Base-by-base conservation (phyloP, 2,113 vertebrate genomes). In the Daubentonia madagascariensis region DNA sequence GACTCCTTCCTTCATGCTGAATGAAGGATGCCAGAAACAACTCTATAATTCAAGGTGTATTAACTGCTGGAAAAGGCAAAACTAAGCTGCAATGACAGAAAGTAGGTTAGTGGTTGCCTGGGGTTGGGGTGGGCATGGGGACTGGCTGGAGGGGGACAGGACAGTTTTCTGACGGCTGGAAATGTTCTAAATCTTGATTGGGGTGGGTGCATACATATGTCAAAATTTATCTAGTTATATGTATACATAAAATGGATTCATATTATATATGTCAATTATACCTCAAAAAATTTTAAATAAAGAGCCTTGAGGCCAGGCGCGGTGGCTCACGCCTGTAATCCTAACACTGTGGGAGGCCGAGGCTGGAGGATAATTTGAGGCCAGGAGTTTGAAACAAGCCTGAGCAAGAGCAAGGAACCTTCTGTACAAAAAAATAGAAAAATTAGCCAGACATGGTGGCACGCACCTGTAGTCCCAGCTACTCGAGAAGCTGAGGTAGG, bases 41-140 rank as follows among this genome's bases (percentile, higher is more conserved):
- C 28, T 37, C n/a, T 57, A 35, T 11, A 8, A 80, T 91, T 91
- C 79, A 50, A 80, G 25, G 6, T 48, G 32, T 20, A 18, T 37
- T 59, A 92, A 76, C 65, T 94, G 72, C 67, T 72, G 48, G n/a
- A 73, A 89, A 84, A 75, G 72, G 18, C 52, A 67, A 79, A 67
- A 75, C 2, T 16, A 50, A 75, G n/a, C 10, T 63, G 43, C 17
- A 48, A 23, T 5, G 20, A 63, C 50, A 91, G 54, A 67, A 73
- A 57, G 54, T 57, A 65, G 43, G 37, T 23, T 4, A 1, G 16
- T 37, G 50, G n/a, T 86, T 80, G n/a, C 61, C n/a, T n/a, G 28
- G 43, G n/a, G 48, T 9, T 18, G n/a, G 17, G 2, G 1, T 72
- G 1, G 8, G 57, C 17, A 18, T 48, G 4, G 2, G 4, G 6